Conservation (phyloP, 2,113 vertebrate species). For the Menidia beryllina region DNA sequence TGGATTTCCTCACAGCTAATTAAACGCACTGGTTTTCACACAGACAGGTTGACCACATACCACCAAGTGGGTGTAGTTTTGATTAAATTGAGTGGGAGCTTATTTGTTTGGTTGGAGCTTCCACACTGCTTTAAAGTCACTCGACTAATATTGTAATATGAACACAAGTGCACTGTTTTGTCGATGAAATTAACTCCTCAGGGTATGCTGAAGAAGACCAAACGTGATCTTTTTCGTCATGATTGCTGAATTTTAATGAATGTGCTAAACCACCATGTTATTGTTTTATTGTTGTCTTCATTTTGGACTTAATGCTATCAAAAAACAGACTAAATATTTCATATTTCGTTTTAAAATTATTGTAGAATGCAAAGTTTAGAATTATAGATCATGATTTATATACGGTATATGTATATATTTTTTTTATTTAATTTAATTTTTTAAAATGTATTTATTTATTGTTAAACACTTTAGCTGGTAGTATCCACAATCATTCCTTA, state of each 20-base stretch:
- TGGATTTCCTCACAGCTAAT: slow-evolving; percentile 52
- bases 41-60: slow-evolving; percentile 19
- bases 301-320: no score
- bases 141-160: background rate
- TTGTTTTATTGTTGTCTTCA: background rate
- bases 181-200: background rate
- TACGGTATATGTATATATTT: no score
- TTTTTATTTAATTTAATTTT: slow-evolving; percentile 49
- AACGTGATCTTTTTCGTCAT: background rate
- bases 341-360: slow-evolving; percentile 15
- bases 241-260: background rate
- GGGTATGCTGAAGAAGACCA: background rate
- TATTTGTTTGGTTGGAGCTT: slow-evolving; percentile 20
- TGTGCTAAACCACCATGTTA: background rate
- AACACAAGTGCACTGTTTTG: background rate
- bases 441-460: slow-evolving; percentile 8
- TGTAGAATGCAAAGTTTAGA: slow-evolving; percentile 18
- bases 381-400: slow-evolving; percentile 32
- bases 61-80: slow-evolving; percentile 37
- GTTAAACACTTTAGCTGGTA: no score
- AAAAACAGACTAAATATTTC: no score
- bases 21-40: slow-evolving; percentile 37
- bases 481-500: no score
- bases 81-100: slow-evolving; percentile 33
- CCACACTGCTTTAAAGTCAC: slow-evolving; percentile 8